A percentile compares a stretch with the other conserved stretches of the same genome.
These are phyloP conservation scores for Eulemur mongoz DNA, from an alignment of 2,797 vertebrate genomes.

Conservation along the genomic window DNA sequence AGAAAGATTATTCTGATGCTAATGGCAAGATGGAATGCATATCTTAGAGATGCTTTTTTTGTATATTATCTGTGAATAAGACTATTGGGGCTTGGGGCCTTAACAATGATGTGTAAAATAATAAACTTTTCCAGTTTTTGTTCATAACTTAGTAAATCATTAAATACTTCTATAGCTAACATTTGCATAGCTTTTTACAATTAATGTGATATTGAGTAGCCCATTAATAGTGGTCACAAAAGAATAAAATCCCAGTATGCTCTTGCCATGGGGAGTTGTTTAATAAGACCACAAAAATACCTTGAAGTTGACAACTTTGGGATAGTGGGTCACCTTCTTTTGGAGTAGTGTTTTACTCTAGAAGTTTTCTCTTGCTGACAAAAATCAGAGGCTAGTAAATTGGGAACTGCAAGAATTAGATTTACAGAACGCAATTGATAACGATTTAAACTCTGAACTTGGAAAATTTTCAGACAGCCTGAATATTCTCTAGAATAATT, in stretches of 20 bases:
- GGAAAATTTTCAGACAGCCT: neutral
- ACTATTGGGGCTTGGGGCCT: neutral
- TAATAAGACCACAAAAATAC: neutral
- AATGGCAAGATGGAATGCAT: neutral
- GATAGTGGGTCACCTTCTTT: neutral
- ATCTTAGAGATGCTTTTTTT: neutral
- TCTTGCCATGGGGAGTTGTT: neutral
- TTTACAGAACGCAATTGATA: neutral
- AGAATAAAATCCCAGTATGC: slow-evolving; percentile 21
- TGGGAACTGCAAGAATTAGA: neutral
- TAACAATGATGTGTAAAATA: neutral
- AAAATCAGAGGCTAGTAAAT: neutral
- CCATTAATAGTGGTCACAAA: neutral
- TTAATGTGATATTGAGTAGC: neutral
- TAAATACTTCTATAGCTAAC: neutral
- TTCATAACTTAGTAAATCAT: slow-evolving; percentile 4
- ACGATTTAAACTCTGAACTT: neutral
- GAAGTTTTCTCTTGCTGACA: neutral
- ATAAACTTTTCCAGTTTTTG: neutral
- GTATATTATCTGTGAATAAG: neutral
- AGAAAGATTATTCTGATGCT: neutral
- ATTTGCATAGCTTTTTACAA: neutral
- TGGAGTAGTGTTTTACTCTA: neutral
- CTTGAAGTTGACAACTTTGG: neutral
- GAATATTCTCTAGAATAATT: slow-evolving; percentile 45